Evolutionary conservation across 2,113 vertebrate species (phyloP).

Genomic region (Greenwoodochromis staneri): DNA sequence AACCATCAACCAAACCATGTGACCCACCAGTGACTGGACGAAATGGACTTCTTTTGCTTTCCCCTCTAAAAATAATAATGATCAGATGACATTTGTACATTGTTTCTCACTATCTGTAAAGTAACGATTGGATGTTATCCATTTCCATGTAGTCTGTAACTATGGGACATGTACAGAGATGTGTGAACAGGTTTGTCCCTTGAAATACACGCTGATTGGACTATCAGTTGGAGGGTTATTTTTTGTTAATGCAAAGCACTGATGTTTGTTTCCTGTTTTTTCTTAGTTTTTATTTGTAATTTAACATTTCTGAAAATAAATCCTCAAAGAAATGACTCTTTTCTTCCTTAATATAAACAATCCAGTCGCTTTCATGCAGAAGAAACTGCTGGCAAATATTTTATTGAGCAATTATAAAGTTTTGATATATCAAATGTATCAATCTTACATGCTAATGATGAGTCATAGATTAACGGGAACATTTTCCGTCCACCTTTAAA

Average conservation of each 20-base stretch:
- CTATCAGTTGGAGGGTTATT: background rate
- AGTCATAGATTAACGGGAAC: background rate
- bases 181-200: background rate
- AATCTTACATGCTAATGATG: background rate
- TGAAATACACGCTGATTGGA: background rate
- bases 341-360: background rate
- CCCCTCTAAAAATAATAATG: background rate
- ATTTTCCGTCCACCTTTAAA: background rate
- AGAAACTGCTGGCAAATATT: background rate
- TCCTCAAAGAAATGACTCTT: background rate
- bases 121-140: background rate
- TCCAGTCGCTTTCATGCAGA: background rate
- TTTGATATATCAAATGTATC: background rate
- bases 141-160: background rate
- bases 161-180: background rate
- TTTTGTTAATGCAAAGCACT: background rate
- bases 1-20: background rate
- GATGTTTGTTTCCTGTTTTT: background rate
- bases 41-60: background rate
- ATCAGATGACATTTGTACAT: background rate
- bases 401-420: background rate
- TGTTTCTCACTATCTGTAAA: background rate
- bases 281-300: conserved; percentile 30
- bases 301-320: conserved; percentile 57
- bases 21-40: background rate